Evolutionary conservation across 1,140 invertebrate species (phyloP), one percentile per base, ranked within the genome.

Genomic region (Thaumatotibia leucotreta): DNA sequence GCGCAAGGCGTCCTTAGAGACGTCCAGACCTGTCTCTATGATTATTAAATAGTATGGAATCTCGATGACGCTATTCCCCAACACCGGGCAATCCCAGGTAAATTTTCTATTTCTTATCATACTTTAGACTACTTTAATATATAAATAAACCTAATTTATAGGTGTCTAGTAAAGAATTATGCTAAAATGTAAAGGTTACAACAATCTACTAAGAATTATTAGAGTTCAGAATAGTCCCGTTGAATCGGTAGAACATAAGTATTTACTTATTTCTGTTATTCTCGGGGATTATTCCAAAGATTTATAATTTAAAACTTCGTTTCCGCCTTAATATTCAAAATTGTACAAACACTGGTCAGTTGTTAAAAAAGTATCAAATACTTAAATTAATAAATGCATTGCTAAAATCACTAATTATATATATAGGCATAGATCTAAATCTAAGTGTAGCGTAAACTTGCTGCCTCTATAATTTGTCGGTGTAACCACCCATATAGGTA

Each of bases 191-290:
- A 17, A 58, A 27, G 52, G 9, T 22, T 64, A 64, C 35, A 27
- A 64, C 35, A 27, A 49, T 23, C 27, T 35, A 52, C 45, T 35
- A 52, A 65, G 24, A 62, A 22, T 31, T 35, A 61, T 67, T 72
- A 50, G 68, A 27, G 72, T 82, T 90, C 88, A 88, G 85, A 90
- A 90, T 90, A 89, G 70, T 87, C 84, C 83, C 86, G 52, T 80
- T 64, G 84, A 90, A 86, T 79, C 62, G 29, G 31, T 31, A 23
- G 10, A 23, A 8, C 52, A 67, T 67, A 62, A 35, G 33, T n/a
- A 65, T 45, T 45, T 8, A 45, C 70, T 58, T 17, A 32, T 27
- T 52, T 17, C 29, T 67, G 45, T 31, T 76, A 74, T 84, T 85
- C 79, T 76, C 65, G 71, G 87, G 83, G 84, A 88, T 67, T 83